Conservation (phyloP, 2,888 invertebrate genomes). For the Tetranychus truncatus region DNA sequence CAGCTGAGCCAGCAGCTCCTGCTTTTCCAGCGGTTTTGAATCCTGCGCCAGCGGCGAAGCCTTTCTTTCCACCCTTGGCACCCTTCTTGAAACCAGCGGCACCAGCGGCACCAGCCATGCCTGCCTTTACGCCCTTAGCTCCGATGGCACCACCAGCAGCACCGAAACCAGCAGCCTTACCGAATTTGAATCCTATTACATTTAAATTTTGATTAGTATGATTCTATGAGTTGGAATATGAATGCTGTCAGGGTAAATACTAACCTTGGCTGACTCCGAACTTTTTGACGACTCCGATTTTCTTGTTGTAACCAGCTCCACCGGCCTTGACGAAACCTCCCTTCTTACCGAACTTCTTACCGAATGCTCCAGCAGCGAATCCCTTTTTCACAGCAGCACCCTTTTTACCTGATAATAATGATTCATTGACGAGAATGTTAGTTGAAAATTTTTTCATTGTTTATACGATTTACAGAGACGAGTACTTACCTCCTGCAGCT, state of each 20-base stretch:
- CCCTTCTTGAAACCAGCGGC: slow-evolving; percentile 11
- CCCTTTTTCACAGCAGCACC: slow-evolving; percentile 14
- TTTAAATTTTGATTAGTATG: no score
- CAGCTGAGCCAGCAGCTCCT: slow-evolving; percentile 18
- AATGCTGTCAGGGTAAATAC: no score
- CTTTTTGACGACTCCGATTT: slow-evolving; percentile 13
- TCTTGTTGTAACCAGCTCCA: slow-evolving; percentile 17
- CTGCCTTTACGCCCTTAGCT: slow-evolving; percentile 16
- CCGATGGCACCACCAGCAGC: slow-evolving; percentile 20
- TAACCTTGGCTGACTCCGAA: slow-evolving; percentile 14
- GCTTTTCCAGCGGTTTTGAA: slow-evolving; percentile 8
- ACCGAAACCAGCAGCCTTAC: slow-evolving; percentile 20
- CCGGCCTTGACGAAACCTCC: slow-evolving; percentile 15
- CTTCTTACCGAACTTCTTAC: slow-evolving; percentile 16
- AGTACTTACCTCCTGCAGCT: background rate
- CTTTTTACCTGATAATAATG: slow-evolving; percentile 9
- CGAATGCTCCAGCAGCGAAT: slow-evolving; percentile 13
- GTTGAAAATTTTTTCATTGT: background rate
- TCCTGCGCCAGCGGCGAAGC: slow-evolving; percentile 17
- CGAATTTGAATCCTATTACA: slow-evolving; percentile 18
- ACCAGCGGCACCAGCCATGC: slow-evolving; percentile 11
- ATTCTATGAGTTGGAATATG: no score
- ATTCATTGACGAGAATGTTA: background rate
- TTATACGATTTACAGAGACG: background rate
- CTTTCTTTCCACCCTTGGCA: slow-evolving; percentile 17